phyloP scores from a whole-genome alignment of 2,888 invertebrate genomes.

The Zygothrica quintamaculata region DNA sequence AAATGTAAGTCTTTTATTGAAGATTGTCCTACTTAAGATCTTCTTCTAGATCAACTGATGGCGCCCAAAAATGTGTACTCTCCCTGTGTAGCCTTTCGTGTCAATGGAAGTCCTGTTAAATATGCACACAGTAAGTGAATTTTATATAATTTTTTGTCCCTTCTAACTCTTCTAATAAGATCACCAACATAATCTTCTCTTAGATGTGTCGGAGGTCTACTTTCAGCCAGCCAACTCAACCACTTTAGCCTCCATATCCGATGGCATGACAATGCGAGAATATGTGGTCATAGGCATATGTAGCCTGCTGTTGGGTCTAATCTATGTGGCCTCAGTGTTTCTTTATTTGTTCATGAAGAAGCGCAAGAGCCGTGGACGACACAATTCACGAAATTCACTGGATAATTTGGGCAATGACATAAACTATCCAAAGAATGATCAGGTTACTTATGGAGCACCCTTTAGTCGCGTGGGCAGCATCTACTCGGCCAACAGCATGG shows the following conservation, averaged over 20 bases:
- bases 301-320: slow-evolving; percentile 92
- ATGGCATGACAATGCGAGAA: slow-evolving; percentile 90
- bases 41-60: slow-evolving; percentile 70
- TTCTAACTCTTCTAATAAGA: not conserved
- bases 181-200: not conserved
- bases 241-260: slow-evolving; percentile 85
- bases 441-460: slow-evolving; percentile 83
- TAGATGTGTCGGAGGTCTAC: slow-evolving; percentile 92
- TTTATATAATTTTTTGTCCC: too few relatives aligned
- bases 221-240: slow-evolving; percentile 87
- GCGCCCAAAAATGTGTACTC: slow-evolving; percentile 88
- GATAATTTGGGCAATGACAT: slow-evolving; percentile 83
- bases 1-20: not conserved
- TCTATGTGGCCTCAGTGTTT: slow-evolving; percentile 94
- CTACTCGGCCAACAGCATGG: slow-evolving; percentile 81
- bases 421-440: slow-evolving; percentile 85
- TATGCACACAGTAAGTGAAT: slow-evolving; percentile 87
- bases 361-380: slow-evolving; percentile 84
- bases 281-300: slow-evolving; percentile 93
- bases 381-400: slow-evolving; percentile 80
- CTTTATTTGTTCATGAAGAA: slow-evolving; percentile 92
- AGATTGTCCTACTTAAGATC: not conserved
- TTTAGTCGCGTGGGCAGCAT: slow-evolving; percentile 83
- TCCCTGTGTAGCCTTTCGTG: slow-evolving; percentile 93
- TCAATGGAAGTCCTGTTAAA: slow-evolving; percentile 91